These are phyloP conservation scores for Poecilia velifera DNA, from an alignment of 2,797 vertebrate genomes.

Conservation along the genomic window DNA sequence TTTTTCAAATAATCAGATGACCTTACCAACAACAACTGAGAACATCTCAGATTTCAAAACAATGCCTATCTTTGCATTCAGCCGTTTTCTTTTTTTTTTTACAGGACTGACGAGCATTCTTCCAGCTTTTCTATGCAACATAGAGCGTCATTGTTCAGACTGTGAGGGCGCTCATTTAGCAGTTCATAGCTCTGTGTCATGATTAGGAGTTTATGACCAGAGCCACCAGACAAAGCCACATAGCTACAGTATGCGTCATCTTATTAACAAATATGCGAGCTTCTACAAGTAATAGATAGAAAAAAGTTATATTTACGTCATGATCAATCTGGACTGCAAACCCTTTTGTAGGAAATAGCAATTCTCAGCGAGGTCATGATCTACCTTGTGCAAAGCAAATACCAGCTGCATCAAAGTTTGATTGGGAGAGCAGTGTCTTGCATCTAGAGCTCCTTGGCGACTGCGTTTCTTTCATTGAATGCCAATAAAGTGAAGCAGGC, in stretches of 20 bases:
- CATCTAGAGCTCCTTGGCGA: slow-evolving; percentile 21
- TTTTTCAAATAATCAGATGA: slow-evolving; percentile 62
- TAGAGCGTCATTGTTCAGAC: slow-evolving; percentile 47
- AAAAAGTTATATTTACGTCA: slow-evolving; percentile 20
- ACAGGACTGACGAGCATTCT: slow-evolving; percentile 47
- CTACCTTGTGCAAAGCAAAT: slow-evolving; percentile 8
- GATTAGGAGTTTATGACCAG: slow-evolving; percentile 40
- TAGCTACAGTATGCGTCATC: background rate
- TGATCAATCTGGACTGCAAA: background rate
- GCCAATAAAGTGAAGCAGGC: slow-evolving; percentile 20
- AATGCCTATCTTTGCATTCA: slow-evolving; percentile 54
- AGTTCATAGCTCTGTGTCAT: slow-evolving; percentile 47
- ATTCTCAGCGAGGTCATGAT: background rate
- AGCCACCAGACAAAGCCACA: slow-evolving; percentile 16
- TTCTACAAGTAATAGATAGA: background rate
- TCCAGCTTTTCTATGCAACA: slow-evolving; percentile 37
- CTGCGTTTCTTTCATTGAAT: slow-evolving; percentile 26
- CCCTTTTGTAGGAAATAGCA: background rate
- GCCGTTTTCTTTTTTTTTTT: slow-evolving; percentile 29
- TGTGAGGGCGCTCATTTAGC: slow-evolving; percentile 23
- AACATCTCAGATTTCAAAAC: slow-evolving; percentile 50
- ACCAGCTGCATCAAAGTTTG: slow-evolving; percentile 21
- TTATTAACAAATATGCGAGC: background rate
- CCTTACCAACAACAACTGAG: slow-evolving; percentile 28
- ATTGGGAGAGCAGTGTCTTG: slow-evolving; percentile 10